Conservation (phyloP, 2,113 vertebrate species). For the Brachypodius melanocephalos region DNA sequence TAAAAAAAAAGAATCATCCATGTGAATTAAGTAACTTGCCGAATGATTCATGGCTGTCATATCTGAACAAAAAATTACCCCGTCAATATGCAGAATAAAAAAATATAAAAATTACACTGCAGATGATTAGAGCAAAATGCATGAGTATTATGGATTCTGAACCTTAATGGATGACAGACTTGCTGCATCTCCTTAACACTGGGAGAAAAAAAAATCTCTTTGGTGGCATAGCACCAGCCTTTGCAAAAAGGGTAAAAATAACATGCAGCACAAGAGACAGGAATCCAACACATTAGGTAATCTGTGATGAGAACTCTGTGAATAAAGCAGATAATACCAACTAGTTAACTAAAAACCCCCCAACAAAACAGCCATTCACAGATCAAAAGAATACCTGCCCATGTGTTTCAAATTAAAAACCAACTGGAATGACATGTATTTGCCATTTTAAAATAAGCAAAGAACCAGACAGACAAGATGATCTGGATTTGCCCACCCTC, state of each 20-base stretch:
- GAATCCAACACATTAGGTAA: not conserved
- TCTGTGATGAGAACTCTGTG: not conserved
- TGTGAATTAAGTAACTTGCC: not conserved
- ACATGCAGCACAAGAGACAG: not conserved
- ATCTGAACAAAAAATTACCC: not conserved
- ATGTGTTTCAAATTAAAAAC: not conserved
- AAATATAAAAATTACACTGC: not conserved
- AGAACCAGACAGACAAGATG: not conserved
- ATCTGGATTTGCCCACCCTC: slow-evolving; percentile 5
- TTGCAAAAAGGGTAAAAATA: slow-evolving; percentile 44
- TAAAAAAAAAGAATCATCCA: not conserved
- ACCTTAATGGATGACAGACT: not conserved
- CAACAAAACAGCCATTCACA: not conserved
- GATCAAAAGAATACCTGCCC: not conserved
- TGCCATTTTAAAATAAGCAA: not conserved
- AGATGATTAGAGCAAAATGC: not conserved
- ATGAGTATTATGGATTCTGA: not conserved
- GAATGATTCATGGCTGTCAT: not conserved
- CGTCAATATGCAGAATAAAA: not conserved
- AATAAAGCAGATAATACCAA: not conserved
- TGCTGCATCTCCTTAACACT: not conserved
- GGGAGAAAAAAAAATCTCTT: not conserved
- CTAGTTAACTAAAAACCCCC: not conserved
- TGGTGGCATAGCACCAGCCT: slow-evolving; percentile 4
- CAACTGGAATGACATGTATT: not conserved